Conservation (phyloP, 2,113 vertebrate genomes). For the Poeciliopsis occidentalis region DNA sequence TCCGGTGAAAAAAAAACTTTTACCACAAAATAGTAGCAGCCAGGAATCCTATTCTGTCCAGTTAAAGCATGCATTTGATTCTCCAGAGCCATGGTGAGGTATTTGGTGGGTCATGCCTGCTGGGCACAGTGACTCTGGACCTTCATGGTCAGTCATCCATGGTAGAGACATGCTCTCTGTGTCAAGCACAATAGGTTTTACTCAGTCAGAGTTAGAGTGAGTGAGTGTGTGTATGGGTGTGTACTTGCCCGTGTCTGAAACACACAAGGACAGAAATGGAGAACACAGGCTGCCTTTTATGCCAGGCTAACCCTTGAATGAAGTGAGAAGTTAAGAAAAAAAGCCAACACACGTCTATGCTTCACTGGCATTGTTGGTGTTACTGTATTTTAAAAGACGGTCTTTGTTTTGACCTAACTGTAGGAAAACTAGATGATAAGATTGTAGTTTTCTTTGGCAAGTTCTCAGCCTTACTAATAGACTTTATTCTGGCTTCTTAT, state of each 20-base stretch:
- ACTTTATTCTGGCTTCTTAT: no score
- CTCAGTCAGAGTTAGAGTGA: slow-evolving; percentile 59
- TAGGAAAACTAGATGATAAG: not conserved
- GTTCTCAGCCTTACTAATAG: no score
- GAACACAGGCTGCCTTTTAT: slow-evolving; percentile 46
- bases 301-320: slow-evolving; percentile 16
- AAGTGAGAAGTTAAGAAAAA: slow-evolving; percentile 4
- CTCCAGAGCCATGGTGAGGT: slow-evolving; percentile 42
- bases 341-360: not conserved
- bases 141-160: slow-evolving; percentile 59
- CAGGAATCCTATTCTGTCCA: slow-evolving; percentile 15
- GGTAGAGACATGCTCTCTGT: slow-evolving; percentile 61
- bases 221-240: slow-evolving; percentile 26
- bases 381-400: not conserved
- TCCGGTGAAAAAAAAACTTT: not conserved
- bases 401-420: no score
- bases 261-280: slow-evolving; percentile 37
- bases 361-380: not conserved
- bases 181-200: slow-evolving; percentile 66
- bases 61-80: slow-evolving; percentile 37
- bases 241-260: slow-evolving; percentile 22
- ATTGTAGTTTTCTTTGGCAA: not conserved
- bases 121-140: slow-evolving; percentile 50
- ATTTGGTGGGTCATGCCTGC: slow-evolving; percentile 50
- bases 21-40: slow-evolving; percentile 2